Base-by-base conservation (phyloP, 2,888 invertebrate genomes). In the Hypomecis atomaria region DNA sequence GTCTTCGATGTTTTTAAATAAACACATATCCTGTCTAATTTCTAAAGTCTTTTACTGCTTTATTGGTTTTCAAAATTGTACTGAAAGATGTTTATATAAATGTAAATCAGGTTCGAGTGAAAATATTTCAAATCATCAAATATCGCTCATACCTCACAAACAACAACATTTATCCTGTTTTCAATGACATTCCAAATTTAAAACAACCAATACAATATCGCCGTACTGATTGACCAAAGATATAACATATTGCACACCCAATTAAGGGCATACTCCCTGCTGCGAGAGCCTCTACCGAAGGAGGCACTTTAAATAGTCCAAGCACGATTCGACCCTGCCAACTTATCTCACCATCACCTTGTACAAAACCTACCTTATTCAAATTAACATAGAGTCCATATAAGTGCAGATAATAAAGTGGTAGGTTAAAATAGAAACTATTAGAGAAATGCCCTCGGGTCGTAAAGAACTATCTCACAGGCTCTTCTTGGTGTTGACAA, bases 211-310 rank as follows among this genome's bases (percentile, higher is more conserved):
- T 56, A 67, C 66, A 69, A 66, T 72, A 70, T 63, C 68, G 45
- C 56, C 54, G 54, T 59, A 66, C 64, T 69, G 72, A 72, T 71
- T 68, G 71, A 69, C 69, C 65, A 38, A 62, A 69, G 65, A 68
- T 70, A 68, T 90, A 89, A 91, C 87, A 85, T 92, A 92, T 92
- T 86, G 90, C 88, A 78, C 85, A 85, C 81, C 92, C 92, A 92
- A 92, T 92, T 92, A 91, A 87, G 90, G 92, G 78, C 72, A 73
- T 75, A 79, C 91, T 81, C 89, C 92, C 92, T 83, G 92, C 91
- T 92, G 92, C 8, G 87, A 77, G 78, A 71, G 71, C 73, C 75
- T 88, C 89, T 85, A 87, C 89, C 81, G 87, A 83, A 81, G 79
- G 82, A 84, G 84, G 82, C 85, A 83, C 82, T 84, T 85, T 86